Percentiles rank a stretch among this genome's conserved stretches.
These are phyloP conservation scores for Heliconius hermathena DNA, from an alignment of 1,140 invertebrate genomes.

Conservation along the genomic window DNA sequence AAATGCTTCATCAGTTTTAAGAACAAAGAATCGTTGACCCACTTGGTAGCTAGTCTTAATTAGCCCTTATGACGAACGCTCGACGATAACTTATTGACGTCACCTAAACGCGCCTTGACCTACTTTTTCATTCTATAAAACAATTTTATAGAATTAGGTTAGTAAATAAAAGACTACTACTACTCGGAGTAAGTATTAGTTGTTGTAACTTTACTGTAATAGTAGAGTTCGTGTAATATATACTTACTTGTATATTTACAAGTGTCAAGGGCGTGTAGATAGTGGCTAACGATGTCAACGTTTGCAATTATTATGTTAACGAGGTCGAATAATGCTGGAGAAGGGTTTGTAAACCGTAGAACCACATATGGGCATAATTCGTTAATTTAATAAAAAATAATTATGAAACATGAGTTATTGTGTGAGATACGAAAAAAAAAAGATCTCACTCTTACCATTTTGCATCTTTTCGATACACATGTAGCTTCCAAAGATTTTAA, in stretches of 20 bases:
- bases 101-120: constrained; percentile 65
- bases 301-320: constrained; percentile 33
- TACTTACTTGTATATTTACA: background rate
- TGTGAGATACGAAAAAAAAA: too few relatives aligned
- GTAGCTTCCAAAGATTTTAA: constrained; percentile 39
- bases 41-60: constrained; percentile 60
- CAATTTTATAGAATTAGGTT: constrained; percentile 57
- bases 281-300: constrained; percentile 39
- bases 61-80: constrained; percentile 64
- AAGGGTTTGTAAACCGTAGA: constrained; percentile 29
- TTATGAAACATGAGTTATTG: too few relatives aligned
- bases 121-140: constrained; percentile 46
- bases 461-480: constrained; percentile 18
- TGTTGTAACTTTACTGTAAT: constrained; percentile 29
- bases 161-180: constrained; percentile 41
- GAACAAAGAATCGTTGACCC: constrained; percentile 75
- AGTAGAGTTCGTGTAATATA: constrained; percentile 29
- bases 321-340: constrained; percentile 22
- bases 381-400: too few relatives aligned
- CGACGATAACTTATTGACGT: constrained; percentile 57
- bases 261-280: constrained; percentile 39
- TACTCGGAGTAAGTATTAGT: constrained; percentile 39
- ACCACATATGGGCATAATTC: background rate
- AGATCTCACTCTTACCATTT: background rate
- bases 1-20: constrained; percentile 55